These are phyloP conservation scores for Synergus laeviventris DNA, from an alignment of 2,888 invertebrate genomes.

Conservation along the genomic window DNA sequence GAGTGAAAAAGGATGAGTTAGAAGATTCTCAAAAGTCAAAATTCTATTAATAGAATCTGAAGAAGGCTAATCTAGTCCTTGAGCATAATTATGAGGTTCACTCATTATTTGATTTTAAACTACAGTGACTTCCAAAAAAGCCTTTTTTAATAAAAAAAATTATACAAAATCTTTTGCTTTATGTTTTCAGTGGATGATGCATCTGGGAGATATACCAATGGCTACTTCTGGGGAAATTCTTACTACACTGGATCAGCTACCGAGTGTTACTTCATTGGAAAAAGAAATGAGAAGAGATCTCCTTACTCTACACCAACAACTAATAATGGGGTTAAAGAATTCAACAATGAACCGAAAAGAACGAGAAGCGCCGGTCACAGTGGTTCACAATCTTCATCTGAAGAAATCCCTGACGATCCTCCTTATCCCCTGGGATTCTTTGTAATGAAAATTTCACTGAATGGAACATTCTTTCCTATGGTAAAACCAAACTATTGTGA, in stretches of 20 bases:
- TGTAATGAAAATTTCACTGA: slow-evolving; percentile 69
- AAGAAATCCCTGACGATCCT: slow-evolving; percentile 58
- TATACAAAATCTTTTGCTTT: not conserved
- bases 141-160: too few relatives aligned
- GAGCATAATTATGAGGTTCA: not conserved
- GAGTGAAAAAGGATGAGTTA: not conserved
- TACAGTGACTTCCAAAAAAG: too few relatives aligned
- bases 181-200: slow-evolving; percentile 71
- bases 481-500: slow-evolving; percentile 52
- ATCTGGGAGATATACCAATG: slow-evolving; percentile 73
- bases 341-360: slow-evolving; percentile 63
- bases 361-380: slow-evolving; percentile 57
- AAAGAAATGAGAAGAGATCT: slow-evolving; percentile 49
- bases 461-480: slow-evolving; percentile 61
- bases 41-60: not conserved
- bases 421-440: slow-evolving; percentile 73
- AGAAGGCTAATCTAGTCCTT: not conserved
- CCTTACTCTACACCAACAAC: slow-evolving; percentile 42
- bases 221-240: slow-evolving; percentile 75
- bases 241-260: slow-evolving; percentile 74
- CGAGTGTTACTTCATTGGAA: slow-evolving; percentile 71
- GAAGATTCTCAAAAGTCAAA: not conserved
- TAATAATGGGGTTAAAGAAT: slow-evolving; percentile 59
- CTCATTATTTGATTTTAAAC: too few relatives aligned
- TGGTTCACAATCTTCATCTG: slow-evolving; percentile 49